phyloP scores from a whole-genome alignment of 2,797 vertebrate species.

The Diplodus sargus region DNA sequence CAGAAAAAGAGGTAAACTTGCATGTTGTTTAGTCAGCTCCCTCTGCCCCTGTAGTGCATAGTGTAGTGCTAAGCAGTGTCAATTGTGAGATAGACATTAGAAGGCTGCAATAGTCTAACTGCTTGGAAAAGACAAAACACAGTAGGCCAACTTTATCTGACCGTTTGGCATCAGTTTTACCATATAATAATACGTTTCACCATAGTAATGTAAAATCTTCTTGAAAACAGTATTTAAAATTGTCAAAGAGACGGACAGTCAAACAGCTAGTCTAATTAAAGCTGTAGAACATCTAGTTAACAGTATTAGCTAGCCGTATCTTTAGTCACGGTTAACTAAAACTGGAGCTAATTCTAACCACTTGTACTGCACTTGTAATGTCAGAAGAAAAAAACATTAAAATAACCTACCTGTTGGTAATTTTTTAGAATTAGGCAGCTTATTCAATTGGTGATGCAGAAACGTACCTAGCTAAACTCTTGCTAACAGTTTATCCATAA shows the following conservation, averaged over 20 bases:
- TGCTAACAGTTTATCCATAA: neutral
- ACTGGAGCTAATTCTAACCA: neutral
- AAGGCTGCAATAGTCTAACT: neutral
- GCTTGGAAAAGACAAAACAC: neutral
- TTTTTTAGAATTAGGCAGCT: neutral
- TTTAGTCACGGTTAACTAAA: neutral
- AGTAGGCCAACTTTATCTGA: neutral
- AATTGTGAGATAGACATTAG: neutral
- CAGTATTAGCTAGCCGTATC: neutral
- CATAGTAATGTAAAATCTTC: no score
- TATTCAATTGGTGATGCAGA: neutral
- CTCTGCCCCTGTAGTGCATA: neutral
- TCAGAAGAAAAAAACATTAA: neutral
- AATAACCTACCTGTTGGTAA: neutral
- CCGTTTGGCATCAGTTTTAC: neutral
- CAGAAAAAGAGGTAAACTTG: slow-evolving; percentile 79
- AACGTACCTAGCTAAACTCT: neutral
- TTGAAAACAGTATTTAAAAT: neutral
- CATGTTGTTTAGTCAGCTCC: slow-evolving; percentile 1
- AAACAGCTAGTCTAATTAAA: neutral
- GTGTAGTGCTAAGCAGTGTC: neutral
- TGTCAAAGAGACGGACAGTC: neutral
- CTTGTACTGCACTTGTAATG: neutral
- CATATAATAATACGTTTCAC: no score
- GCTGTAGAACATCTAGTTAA: no score